Percentiles rank a stretch among this genome's conserved stretches.
Conservation (phyloP, 1,140 invertebrate species). For the Fopius arisanus region DNA sequence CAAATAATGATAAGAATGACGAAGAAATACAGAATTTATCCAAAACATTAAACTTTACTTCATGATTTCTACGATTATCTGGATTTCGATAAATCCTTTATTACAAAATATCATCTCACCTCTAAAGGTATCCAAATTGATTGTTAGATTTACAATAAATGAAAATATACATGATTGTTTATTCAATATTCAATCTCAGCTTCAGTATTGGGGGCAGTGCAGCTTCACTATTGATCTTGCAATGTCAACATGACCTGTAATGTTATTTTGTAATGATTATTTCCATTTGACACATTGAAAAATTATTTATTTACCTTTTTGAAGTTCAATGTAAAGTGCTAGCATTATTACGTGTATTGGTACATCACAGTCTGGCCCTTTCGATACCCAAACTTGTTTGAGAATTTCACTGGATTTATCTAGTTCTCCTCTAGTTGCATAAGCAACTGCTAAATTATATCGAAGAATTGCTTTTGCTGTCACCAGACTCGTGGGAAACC, state of each 20-base stretch:
- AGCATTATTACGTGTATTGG: conserved; percentile 78
- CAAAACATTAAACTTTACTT: neutral
- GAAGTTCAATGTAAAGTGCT: conserved; percentile 76
- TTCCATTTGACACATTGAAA: conserved; percentile 20
- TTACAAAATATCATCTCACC: neutral
- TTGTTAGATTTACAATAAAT: conserved; percentile 34
- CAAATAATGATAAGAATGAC: too few relatives aligned
- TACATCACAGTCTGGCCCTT: conserved; percentile 68
- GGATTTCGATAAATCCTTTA: neutral
- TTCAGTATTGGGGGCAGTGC: conserved; percentile 58
- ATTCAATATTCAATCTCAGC: neutral
- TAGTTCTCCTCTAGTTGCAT: conserved; percentile 79
- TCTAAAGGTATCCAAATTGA: conserved; percentile 27
- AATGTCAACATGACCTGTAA: conserved; percentile 68
- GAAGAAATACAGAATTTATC: too few relatives aligned
- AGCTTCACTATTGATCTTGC: conserved; percentile 67
- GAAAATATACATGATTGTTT: conserved; percentile 17
- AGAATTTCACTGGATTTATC: conserved; percentile 77
- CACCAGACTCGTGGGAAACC: conserved; percentile 74
- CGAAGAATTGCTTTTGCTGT: conserved; percentile 75
- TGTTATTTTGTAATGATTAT: neutral
- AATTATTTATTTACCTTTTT: conserved; percentile 67
- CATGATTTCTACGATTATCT: neutral
- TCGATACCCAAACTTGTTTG: conserved; percentile 71
- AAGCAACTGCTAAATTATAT: conserved; percentile 83